A percentile compares a stretch with the other conserved stretches of the same genome.
phyloP scores from a whole-genome alignment of 2,888 invertebrate species.

The Schrankia costaestrigalis region DNA sequence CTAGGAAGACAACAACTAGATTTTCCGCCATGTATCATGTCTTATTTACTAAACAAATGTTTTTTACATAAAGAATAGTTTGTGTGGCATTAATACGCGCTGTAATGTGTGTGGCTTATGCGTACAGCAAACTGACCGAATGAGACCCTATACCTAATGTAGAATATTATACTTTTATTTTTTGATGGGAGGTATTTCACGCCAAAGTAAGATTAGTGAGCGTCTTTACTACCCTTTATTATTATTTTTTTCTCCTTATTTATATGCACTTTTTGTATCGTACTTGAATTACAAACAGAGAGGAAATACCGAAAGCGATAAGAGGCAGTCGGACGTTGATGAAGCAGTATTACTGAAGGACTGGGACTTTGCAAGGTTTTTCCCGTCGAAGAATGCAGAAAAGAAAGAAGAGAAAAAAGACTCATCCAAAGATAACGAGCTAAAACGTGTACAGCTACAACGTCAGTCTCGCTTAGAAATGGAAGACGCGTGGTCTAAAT shows the following conservation, averaged over 20 bases:
- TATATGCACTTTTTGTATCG: slow-evolving; percentile 71
- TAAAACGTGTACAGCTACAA: slow-evolving; percentile 62
- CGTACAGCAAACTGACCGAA: slow-evolving; percentile 21
- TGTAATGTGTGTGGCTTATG: slow-evolving; percentile 31
- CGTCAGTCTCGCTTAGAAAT: slow-evolving; percentile 71
- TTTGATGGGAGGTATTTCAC: slow-evolving; percentile 46
- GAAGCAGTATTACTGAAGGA: slow-evolving; percentile 91
- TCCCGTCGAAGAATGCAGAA: slow-evolving; percentile 78
- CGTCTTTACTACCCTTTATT: slow-evolving; percentile 40
- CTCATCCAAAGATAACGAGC: slow-evolving; percentile 64
- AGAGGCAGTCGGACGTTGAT: slow-evolving; percentile 82
- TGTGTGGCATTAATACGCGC: slow-evolving; percentile 24
- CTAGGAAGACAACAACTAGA: no score
- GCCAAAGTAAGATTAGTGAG: slow-evolving; percentile 79
- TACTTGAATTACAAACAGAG: slow-evolving; percentile 67
- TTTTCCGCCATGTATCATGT: no score
- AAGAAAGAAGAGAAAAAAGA: slow-evolving; percentile 57
- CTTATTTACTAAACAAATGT: slow-evolving; percentile 5
- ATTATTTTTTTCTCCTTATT: slow-evolving; percentile 50
- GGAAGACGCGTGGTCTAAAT: slow-evolving; percentile 72
- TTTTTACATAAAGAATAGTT: slow-evolving; percentile 18
- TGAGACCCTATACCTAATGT: slow-evolving; percentile 7
- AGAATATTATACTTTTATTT: slow-evolving; percentile 14
- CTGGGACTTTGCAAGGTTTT: slow-evolving; percentile 93
- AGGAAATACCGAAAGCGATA: slow-evolving; percentile 63